phyloP scores from a whole-genome alignment of 2,113 vertebrate species.

The Elaphurus davidianus region DNA sequence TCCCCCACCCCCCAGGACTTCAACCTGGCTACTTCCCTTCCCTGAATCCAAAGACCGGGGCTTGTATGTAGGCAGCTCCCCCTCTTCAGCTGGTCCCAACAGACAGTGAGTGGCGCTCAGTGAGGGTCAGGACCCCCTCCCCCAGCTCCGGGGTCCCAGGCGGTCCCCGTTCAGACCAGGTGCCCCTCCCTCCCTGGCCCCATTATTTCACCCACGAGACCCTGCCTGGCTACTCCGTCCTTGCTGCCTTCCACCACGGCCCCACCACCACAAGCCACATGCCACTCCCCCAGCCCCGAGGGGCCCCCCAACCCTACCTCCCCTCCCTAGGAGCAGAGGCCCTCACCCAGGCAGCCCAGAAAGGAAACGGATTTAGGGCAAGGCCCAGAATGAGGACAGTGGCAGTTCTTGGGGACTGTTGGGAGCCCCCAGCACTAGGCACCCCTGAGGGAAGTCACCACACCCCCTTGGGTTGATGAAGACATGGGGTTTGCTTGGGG shows the following conservation, averaged over 20 bases:
- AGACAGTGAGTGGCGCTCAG: not conserved
- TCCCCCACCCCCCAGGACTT: not conserved
- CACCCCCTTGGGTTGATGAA: not conserved
- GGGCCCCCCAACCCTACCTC: not conserved
- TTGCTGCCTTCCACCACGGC: not conserved
- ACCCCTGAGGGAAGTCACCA: not conserved
- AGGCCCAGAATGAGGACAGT: constrained; percentile 63
- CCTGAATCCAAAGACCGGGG: not conserved
- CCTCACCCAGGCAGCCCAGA: constrained; percentile 28
- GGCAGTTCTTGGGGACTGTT: not conserved
- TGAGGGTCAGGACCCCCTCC: not conserved
- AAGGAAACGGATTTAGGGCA: constrained; percentile 71
- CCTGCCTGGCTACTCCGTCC: not conserved
- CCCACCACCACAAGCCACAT: not conserved
- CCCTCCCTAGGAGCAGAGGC: not conserved
- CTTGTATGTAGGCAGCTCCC: not conserved
- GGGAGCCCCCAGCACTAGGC: not conserved
- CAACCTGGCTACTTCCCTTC: not conserved
- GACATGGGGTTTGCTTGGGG: not conserved
- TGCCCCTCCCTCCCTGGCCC: not conserved
- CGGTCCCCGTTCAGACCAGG: not conserved
- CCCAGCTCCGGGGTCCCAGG: not conserved
- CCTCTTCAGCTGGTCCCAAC: not conserved
- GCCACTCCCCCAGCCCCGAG: not conserved
- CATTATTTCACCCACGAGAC: not conserved